phyloP scores from a whole-genome alignment of 2,888 invertebrate genomes.

The Habrosyne pyritoides region DNA sequence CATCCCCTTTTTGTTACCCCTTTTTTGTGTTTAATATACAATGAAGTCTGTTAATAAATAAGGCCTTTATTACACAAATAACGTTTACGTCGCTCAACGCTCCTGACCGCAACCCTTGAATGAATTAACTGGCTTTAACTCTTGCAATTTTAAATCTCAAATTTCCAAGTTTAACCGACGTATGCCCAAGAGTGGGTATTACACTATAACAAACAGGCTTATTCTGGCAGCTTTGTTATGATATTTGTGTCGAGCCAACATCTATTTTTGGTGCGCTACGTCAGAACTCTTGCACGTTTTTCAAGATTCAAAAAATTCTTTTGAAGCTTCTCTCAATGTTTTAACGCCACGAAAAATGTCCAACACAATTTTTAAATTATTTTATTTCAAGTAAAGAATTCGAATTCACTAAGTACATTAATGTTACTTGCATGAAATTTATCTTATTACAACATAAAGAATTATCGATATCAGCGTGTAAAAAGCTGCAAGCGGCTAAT shows the following conservation, averaged over 20 bases:
- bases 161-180: slow-evolving; percentile 16
- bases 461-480: too few relatives aligned
- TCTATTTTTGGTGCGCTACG: neutral
- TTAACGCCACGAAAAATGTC: neutral
- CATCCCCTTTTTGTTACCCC: slow-evolving; percentile 24
- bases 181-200: slow-evolving; percentile 17
- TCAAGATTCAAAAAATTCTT: neutral
- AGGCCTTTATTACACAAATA: slow-evolving; percentile 40
- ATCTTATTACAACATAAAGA: too few relatives aligned
- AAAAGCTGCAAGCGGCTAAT: too few relatives aligned
- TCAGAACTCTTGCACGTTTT: neutral
- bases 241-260: neutral
- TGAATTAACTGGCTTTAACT: slow-evolving; percentile 30
- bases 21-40: slow-evolving; percentile 39
- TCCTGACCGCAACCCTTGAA: slow-evolving; percentile 27
- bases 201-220: slow-evolving; percentile 8
- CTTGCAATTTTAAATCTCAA: slow-evolving; percentile 31
- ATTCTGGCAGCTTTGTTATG: neutral
- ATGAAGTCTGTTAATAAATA: slow-evolving; percentile 41
- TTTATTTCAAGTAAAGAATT: too few relatives aligned
- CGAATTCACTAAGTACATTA: too few relatives aligned
- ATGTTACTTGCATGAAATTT: too few relatives aligned
- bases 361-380: too few relatives aligned
- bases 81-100: slow-evolving; percentile 34
- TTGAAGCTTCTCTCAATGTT: neutral